phyloP scores from a whole-genome alignment of 2,113 vertebrate species.

The Vimba vimba region DNA sequence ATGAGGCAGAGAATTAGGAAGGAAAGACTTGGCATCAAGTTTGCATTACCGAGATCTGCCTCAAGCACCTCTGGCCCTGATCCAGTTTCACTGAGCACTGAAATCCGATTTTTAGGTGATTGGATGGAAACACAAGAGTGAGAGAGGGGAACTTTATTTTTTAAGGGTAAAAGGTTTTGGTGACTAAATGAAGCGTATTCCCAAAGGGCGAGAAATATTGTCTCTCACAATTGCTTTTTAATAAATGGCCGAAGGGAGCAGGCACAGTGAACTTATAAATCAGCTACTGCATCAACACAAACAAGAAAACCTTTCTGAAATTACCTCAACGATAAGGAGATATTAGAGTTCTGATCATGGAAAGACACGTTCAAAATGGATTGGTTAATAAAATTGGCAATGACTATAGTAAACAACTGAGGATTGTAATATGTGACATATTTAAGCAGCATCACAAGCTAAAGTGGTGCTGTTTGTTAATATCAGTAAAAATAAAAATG shows the following conservation, averaged over 20 bases:
- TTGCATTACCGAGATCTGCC: constrained; percentile 15
- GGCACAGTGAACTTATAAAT: not conserved
- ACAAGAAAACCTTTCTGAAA: not conserved
- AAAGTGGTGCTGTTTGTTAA: not conserved
- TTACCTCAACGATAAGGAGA: not conserved
- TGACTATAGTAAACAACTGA: not conserved
- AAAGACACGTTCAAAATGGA: not conserved
- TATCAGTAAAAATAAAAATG: not conserved
- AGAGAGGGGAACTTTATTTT: not conserved
- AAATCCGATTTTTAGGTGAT: constrained; percentile 20
- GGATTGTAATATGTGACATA: not conserved
- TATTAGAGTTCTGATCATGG: not conserved
- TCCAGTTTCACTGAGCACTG: constrained; percentile 2
- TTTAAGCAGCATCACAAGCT: not conserved
- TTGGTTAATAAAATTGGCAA: not conserved
- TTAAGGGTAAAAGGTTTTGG: not conserved
- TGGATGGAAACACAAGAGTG: not conserved
- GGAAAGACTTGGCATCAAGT: constrained; percentile 25
- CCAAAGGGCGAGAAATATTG: not conserved
- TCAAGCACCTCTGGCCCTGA: constrained; percentile 7
- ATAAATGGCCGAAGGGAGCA: not conserved
- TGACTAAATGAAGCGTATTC: not conserved
- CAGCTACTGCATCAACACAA: not conserved
- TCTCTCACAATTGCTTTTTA: not conserved
- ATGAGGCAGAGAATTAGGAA: constrained; percentile 43